phyloP scores from a whole-genome alignment of 1,140 invertebrate species.

The Orussus abietinus region DNA sequence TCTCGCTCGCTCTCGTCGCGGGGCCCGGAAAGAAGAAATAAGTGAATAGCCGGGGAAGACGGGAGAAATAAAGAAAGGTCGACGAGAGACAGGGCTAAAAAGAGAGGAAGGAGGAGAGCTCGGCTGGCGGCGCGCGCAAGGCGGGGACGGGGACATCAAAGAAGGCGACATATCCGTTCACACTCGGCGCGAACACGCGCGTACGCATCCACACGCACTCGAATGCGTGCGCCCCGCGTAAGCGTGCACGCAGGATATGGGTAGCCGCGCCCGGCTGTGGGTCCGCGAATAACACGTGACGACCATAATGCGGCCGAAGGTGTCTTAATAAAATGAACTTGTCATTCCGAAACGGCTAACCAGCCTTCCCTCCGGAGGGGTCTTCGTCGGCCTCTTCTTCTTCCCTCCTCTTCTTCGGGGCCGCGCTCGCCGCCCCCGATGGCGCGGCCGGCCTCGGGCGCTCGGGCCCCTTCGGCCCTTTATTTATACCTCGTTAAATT shows the following conservation, averaged over 20 bases:
- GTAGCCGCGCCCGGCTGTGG: slow-evolving; percentile 25
- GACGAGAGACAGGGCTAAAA: slow-evolving; percentile 3
- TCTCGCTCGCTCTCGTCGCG: too few relatives aligned
- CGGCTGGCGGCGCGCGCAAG: slow-evolving; percentile 6
- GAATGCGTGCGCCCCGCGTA: neutral
- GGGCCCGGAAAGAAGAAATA: too few relatives aligned
- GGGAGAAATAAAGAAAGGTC: neutral
- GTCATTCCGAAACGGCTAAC: slow-evolving; percentile 42
- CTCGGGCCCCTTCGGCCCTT: slow-evolving; percentile 17
- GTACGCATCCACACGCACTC: slow-evolving; percentile 4
- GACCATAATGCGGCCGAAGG: slow-evolving; percentile 40
- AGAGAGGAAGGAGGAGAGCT: slow-evolving; percentile 4
- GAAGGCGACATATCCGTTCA: slow-evolving; percentile 50
- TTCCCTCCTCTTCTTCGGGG: slow-evolving; percentile 3
- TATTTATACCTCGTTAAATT: slow-evolving; percentile 49
- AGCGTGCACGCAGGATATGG: slow-evolving; percentile 16
- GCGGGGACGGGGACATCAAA: slow-evolving; percentile 44
- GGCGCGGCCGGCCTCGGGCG: slow-evolving; percentile 1
- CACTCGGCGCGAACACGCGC: slow-evolving; percentile 33
- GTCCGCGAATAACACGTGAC: slow-evolving; percentile 39
- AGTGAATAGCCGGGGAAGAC: slow-evolving; percentile 9
- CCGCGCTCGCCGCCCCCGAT: slow-evolving; percentile 16
- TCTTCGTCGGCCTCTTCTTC: slow-evolving; percentile 13
- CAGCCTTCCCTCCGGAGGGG: slow-evolving; percentile 22
- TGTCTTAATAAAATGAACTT: slow-evolving; percentile 50